These are phyloP conservation scores for Caiman crocodilus DNA, from an alignment of 2,797 vertebrate genomes.

Conservation along the genomic window DNA sequence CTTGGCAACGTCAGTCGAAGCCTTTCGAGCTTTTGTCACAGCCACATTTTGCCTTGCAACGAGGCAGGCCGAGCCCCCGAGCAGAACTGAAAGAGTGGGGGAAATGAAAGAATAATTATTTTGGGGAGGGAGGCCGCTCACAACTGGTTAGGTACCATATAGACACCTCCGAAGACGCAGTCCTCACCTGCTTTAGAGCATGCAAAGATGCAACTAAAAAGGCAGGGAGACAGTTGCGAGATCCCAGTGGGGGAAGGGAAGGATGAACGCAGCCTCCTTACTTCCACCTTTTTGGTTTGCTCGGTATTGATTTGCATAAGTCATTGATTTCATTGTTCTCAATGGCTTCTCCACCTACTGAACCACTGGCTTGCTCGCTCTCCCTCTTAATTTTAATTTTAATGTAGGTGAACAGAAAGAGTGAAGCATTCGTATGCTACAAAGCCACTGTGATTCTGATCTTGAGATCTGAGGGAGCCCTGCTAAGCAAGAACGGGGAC, in stretches of 20 bases:
- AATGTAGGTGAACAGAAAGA: neutral
- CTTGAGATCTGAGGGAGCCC: neutral
- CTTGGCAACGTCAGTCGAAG: neutral
- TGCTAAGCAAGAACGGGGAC: neutral
- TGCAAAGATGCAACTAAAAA: neutral
- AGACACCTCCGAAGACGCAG: neutral
- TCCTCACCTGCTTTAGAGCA: neutral
- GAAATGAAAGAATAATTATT: neutral
- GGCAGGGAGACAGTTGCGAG: neutral
- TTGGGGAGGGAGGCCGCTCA: neutral
- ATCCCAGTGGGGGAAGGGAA: neutral
- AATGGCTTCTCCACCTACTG: neutral
- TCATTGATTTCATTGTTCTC: neutral
- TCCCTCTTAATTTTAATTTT: neutral
- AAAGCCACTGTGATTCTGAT: neutral
- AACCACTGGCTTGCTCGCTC: too few species aligned
- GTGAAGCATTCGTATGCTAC: neutral
- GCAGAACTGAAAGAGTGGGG: neutral
- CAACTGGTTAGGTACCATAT: neutral
- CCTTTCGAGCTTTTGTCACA: accelerated
- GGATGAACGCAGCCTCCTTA: too few species aligned
- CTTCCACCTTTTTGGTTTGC: neutral
- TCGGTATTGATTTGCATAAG: neutral
- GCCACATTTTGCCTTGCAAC: neutral
- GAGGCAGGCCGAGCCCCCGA: neutral